Evolutionary conservation across 2,113 vertebrate species (phyloP).

Genomic region (Leptodactylus fuscus): DNA sequence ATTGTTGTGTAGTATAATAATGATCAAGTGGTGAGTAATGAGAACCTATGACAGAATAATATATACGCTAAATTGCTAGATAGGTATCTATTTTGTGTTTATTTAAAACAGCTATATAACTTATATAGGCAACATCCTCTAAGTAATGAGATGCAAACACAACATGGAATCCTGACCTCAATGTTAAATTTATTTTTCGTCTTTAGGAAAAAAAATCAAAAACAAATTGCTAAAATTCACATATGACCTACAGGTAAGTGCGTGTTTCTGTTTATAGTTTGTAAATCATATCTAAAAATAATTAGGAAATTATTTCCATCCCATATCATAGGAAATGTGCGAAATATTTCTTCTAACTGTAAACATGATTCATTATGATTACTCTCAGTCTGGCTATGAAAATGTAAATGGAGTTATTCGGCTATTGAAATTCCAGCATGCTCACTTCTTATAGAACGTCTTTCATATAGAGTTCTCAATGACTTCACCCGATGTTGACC

Average conservation of each 20-base stretch:
- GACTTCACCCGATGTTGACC: constrained; percentile 29
- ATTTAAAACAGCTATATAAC: neutral
- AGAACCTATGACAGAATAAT: neutral
- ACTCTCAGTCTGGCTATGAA: neutral
- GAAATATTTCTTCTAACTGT: neutral
- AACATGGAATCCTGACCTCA: neutral
- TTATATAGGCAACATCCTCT: neutral
- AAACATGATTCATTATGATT: constrained; percentile 25
- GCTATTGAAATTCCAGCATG: neutral
- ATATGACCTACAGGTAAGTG: neutral
- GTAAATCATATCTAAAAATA: neutral
- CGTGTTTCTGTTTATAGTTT: neutral
- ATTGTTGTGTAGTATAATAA: neutral
- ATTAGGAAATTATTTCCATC: neutral
- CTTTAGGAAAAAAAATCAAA: neutral
- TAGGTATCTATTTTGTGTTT: neutral
- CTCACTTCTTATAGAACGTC: constrained; percentile 14
- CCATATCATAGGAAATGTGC: neutral
- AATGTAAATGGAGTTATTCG: neutral
- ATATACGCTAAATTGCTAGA: neutral
- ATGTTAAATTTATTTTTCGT: neutral
- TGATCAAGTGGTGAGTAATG: neutral
- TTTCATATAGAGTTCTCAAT: neutral
- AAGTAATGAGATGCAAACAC: neutral
- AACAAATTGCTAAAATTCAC: neutral